Evolutionary conservation across 2,797 vertebrate genomes (phyloP).

Genomic region (Paramormyrops hopkinsi): DNA sequence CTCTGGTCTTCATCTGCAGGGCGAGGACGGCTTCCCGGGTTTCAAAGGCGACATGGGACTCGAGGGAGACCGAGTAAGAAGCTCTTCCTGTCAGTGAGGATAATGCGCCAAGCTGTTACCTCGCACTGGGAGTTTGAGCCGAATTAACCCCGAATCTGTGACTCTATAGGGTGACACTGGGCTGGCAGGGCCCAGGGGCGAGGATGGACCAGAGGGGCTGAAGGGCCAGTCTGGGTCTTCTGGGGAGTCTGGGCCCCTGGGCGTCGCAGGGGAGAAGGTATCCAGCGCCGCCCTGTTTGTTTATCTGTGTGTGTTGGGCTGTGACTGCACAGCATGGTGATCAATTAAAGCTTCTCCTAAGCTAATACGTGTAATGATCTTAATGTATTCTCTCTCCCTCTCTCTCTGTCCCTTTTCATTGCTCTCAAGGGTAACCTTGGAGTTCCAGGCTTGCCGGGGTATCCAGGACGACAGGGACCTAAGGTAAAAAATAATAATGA

Average conservation of each 20-base stretch:
- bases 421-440: constrained; percentile 78
- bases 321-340: neutral
- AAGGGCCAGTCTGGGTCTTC: constrained; percentile 71
- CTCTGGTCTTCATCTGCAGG: constrained; percentile 52
- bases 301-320: neutral
- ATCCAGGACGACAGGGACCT: constrained; percentile 79
- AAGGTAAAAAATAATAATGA: constrained; percentile 64
- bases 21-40: constrained; percentile 85
- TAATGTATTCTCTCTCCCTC: constrained; percentile 19
- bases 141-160: neutral
- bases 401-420: constrained; percentile 16
- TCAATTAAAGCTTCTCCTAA: neutral
- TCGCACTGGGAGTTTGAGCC: neutral
- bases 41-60: constrained; percentile 80
- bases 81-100: neutral
- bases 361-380: neutral
- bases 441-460: constrained; percentile 83
- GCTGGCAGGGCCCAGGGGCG: constrained; percentile 62
- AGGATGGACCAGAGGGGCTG: constrained; percentile 78
- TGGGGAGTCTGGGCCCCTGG: constrained; percentile 65
- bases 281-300: constrained; percentile 13
- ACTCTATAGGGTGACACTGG: constrained; percentile 69
- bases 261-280: constrained; percentile 75
- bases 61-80: constrained; percentile 78
- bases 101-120: neutral